phyloP scores from a whole-genome alignment of 2,113 vertebrate genomes.

The Chionis minor region DNA sequence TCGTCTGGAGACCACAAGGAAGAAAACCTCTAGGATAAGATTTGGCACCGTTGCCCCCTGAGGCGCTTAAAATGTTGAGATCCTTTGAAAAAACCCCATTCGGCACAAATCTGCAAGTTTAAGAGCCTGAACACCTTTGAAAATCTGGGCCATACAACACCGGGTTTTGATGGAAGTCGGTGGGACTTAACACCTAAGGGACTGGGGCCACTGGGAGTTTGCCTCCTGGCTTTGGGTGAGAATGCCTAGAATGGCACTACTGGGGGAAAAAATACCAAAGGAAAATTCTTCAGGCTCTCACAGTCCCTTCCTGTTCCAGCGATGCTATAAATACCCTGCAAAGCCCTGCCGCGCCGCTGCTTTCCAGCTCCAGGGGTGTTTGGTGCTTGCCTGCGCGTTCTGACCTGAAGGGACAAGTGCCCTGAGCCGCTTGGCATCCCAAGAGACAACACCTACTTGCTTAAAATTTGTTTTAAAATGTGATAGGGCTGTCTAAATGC shows the following conservation, averaged over 20 bases:
- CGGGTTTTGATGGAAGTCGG: not conserved
- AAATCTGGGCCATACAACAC: not conserved
- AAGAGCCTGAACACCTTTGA: slow-evolving; percentile 7
- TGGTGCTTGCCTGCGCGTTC: not conserved
- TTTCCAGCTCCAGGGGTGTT: not conserved
- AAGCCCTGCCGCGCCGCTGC: not conserved
- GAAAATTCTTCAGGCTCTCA: not conserved
- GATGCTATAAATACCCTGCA: not conserved
- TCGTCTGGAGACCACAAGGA: not conserved
- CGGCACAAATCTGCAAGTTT: not conserved
- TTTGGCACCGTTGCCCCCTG: slow-evolving; percentile 19
- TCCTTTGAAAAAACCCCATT: slow-evolving; percentile 19
- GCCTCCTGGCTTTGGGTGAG: not conserved
- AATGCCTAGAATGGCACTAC: not conserved
- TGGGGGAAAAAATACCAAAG: not conserved
- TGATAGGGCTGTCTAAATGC: not conserved
- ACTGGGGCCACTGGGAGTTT: not conserved
- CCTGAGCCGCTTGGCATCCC: not conserved
- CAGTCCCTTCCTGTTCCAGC: not conserved
- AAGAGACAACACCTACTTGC: not conserved
- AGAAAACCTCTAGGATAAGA: not conserved
- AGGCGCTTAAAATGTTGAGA: slow-evolving; percentile 17
- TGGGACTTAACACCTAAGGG: slow-evolving; percentile 3
- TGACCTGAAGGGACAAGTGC: not conserved
- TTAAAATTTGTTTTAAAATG: not conserved